Evolutionary conservation across 1,140 invertebrate species (phyloP).

Genomic region (Wiebesia pumilae): DNA sequence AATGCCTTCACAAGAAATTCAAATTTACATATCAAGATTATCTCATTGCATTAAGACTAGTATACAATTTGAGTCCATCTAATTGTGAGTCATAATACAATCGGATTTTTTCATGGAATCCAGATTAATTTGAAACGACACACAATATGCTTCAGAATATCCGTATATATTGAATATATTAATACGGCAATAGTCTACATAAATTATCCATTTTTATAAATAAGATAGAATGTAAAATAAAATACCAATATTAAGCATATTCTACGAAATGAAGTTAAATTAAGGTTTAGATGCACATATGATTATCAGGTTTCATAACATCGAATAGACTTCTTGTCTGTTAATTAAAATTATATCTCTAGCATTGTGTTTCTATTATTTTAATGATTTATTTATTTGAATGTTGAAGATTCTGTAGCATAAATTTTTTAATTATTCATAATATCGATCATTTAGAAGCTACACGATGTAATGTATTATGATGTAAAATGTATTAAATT

Average conservation of each 20-base stretch:
- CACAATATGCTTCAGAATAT: neutral
- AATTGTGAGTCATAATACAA: neutral
- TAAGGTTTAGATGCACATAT: neutral
- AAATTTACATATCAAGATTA: neutral
- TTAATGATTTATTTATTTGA: neutral
- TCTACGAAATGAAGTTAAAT: neutral
- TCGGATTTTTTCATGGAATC: neutral
- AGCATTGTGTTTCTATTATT: neutral
- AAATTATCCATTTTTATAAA: conserved; percentile 11
- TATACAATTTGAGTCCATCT: neutral
- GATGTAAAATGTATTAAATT: no score
- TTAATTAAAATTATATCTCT: neutral
- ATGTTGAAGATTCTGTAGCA: neutral
- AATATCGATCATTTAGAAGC: no score
- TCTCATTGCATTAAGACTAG: neutral
- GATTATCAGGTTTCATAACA: neutral
- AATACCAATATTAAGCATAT: neutral
- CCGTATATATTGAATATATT: neutral
- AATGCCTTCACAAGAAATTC: neutral
- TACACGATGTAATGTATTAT: no score
- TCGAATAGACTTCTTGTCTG: neutral
- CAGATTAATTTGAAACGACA: no score
- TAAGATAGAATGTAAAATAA: no score
- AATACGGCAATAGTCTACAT: neutral
- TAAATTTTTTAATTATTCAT: no score